Evolutionary conservation across 2,113 vertebrate genomes (phyloP).

Genomic region (Mus musculus): DNA sequence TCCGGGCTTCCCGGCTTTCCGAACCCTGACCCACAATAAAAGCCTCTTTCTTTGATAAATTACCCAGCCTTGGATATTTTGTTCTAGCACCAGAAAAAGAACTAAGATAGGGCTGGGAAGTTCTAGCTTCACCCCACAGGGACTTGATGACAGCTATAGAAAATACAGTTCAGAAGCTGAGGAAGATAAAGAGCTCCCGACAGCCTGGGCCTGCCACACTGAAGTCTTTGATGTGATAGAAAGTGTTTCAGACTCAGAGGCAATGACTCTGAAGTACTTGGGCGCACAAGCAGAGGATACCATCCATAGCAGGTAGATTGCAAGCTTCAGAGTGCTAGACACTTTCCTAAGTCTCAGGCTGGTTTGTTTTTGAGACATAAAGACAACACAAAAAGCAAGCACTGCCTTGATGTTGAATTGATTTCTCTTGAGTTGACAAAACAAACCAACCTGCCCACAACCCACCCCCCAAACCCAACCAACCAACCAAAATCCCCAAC

Average conservation of each 20-base stretch:
- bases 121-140: not conserved
- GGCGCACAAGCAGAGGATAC: not conserved
- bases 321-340: not conserved
- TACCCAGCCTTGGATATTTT: not conserved
- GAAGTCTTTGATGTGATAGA: not conserved
- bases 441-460: not conserved
- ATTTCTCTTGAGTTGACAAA: conserved; percentile 20
- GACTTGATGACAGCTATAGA: not conserved
- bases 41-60: not conserved
- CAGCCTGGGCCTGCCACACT: not conserved
- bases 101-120: not conserved
- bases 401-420: not conserved
- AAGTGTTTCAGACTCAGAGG: conserved; percentile 12
- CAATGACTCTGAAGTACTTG: not conserved
- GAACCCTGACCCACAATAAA: not conserved
- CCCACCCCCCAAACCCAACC: not conserved
- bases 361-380: not conserved
- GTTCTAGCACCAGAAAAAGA: not conserved
- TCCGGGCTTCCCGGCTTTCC: not conserved
- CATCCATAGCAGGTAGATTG: not conserved
- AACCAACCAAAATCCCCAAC: not conserved
- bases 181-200: conserved; percentile 31
- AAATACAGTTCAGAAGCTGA: not conserved
- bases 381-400: not conserved
- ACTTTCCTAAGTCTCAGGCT: not conserved